A percentile compares a stretch with the other conserved stretches of the same genome.
phyloP scores from a whole-genome alignment of 2,888 invertebrate genomes.

The Mechanitis messenoides region DNA sequence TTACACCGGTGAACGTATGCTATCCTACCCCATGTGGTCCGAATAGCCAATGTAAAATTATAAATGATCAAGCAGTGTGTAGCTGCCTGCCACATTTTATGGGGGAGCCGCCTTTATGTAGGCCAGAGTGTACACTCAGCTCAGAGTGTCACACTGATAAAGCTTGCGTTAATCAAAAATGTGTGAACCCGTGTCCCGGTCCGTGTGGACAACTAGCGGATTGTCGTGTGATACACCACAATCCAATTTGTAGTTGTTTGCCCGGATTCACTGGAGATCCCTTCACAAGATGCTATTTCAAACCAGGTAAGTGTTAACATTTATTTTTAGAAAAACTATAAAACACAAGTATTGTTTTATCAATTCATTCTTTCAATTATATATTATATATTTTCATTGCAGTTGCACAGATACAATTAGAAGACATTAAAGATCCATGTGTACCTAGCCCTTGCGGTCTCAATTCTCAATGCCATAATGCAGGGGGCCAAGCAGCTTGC shows the following conservation, averaged over 20 bases:
- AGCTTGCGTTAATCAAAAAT: conserved; percentile 82
- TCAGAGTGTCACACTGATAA: conserved; percentile 79
- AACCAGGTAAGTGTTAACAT: conserved; percentile 55
- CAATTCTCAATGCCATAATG: conserved; percentile 77
- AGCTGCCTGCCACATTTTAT: conserved; percentile 81
- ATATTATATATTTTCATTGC: conserved; percentile 13
- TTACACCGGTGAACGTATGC: conserved; percentile 67
- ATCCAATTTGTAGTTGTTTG: conserved; percentile 82
- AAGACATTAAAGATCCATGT: conserved; percentile 77
- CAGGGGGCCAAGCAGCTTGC: conserved; percentile 77
- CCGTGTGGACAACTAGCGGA: conserved; percentile 83
- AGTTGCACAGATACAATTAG: conserved; percentile 53
- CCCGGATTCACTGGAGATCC: conserved; percentile 79
- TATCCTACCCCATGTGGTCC: conserved; percentile 78
- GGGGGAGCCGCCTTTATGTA: conserved; percentile 82
- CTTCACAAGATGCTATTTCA: conserved; percentile 79
- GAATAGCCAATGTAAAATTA: conserved; percentile 77
- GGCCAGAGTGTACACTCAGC: conserved; percentile 81
- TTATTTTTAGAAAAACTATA: conserved; percentile 1
- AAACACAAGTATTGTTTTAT: too few species aligned
- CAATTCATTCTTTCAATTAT: conserved; percentile 9
- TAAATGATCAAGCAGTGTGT: conserved; percentile 79
- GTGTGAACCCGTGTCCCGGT: conserved; percentile 82
- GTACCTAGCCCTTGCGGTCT: conserved; percentile 81
- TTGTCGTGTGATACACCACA: conserved; percentile 83